Conservation (phyloP, 2,797 vertebrate genomes). For the Hapalemur alaotrensis region DNA sequence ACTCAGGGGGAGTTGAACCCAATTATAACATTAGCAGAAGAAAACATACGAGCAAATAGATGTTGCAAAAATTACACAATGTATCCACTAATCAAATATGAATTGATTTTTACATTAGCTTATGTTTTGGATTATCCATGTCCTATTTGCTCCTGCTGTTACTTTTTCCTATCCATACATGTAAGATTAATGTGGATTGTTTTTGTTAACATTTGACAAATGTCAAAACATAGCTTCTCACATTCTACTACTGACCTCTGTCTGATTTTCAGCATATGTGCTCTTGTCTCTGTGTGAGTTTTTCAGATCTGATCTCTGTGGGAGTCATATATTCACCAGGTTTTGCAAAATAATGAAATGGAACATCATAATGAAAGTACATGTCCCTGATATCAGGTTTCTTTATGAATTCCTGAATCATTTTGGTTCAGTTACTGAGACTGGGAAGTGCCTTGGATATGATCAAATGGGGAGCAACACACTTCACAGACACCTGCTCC, state of each 20-base stretch:
- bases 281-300: background rate
- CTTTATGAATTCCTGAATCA: background rate
- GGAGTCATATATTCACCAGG: constrained; percentile 25
- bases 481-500: background rate
- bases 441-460: background rate
- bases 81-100: background rate
- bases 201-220: constrained; percentile 49
- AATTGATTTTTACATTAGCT: background rate
- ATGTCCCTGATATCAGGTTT: background rate
- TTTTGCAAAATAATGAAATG: constrained; percentile 51
- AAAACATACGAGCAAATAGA: background rate
- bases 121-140: background rate
- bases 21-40: background rate
- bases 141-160: background rate
- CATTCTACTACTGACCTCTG: background rate
- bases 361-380: background rate
- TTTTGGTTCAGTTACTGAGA: background rate
- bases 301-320: constrained; percentile 15
- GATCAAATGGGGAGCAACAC: background rate
- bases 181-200: background rate
- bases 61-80: background rate
- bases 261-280: background rate
- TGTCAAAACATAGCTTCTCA: constrained; percentile 32
- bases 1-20: background rate
- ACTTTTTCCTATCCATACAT: background rate